These are phyloP conservation scores for Narcine bancroftii DNA, from an alignment of 2,113 vertebrate genomes.

Conservation along the genomic window DNA sequence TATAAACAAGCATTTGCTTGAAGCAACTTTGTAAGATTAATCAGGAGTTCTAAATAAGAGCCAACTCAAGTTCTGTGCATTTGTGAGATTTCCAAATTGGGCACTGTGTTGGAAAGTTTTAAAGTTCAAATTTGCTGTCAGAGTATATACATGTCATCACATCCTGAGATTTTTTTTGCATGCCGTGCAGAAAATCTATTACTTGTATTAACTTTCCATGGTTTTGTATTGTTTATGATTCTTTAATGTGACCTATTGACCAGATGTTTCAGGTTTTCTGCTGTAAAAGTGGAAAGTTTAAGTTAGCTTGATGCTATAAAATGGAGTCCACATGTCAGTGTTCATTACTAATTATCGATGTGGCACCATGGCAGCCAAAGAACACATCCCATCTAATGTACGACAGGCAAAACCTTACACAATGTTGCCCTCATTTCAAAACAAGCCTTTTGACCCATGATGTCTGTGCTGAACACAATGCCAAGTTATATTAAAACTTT, in stretches of 20 bases:
- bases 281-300: background rate
- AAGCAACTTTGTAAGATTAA: background rate
- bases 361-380: slow-evolving; percentile 71
- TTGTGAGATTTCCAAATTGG: background rate
- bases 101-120: background rate
- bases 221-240: background rate
- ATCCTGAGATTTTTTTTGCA: no score
- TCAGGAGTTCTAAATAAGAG: background rate
- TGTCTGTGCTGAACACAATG: no score
- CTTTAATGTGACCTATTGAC: background rate
- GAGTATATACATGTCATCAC: no score
- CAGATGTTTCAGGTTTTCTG: background rate
- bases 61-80: background rate
- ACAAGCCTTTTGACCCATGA: no score
- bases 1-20: background rate
- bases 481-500: no score
- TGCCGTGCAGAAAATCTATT: no score
- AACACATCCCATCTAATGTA: slow-evolving; percentile 73
- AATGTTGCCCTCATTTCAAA: no score
- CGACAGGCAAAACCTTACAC: slow-evolving; percentile 66
- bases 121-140: no score
- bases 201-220: background rate
- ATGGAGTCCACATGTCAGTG: slow-evolving; percentile 62
- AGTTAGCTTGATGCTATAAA: background rate
- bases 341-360: slow-evolving; percentile 84